phyloP scores from a whole-genome alignment of 2,888 invertebrate genomes.

The Coelogynopora nodosa region DNA sequence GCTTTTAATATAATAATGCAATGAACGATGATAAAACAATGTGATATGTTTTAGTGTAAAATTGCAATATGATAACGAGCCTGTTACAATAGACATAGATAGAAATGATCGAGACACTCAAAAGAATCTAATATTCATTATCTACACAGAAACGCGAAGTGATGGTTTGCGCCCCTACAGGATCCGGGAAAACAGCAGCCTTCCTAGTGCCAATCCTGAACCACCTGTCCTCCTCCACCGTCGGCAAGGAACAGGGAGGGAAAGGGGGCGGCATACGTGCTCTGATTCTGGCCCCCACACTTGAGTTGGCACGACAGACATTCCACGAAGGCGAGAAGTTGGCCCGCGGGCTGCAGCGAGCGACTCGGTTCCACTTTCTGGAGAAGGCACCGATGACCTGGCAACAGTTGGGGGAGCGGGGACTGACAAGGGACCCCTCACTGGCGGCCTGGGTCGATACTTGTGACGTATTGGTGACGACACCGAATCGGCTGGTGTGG shows the following conservation, averaged over 20 bases:
- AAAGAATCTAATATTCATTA: no score
- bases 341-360: background rate
- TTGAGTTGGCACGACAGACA: conserved; percentile 85
- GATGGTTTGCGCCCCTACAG: conserved; percentile 91
- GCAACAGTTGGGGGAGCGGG: background rate
- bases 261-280: conserved; percentile 71
- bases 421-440: background rate
- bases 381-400: background rate
- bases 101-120: no score
- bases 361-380: background rate
- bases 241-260: conserved; percentile 51
- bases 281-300: conserved; percentile 82
- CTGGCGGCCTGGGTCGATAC: background rate
- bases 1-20: no score
- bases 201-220: conserved; percentile 84
- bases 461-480: background rate
- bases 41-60: no score
- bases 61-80: no score
- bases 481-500: background rate
- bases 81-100: no score
- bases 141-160: conserved; percentile 70
- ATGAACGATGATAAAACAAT: no score
- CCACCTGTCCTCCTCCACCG: conserved; percentile 69
- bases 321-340: background rate
- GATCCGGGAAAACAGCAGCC: conserved; percentile 92